Evolutionary conservation across 2,888 invertebrate genomes (phyloP).

Genomic region (Tanytarsus gracilentus): DNA sequence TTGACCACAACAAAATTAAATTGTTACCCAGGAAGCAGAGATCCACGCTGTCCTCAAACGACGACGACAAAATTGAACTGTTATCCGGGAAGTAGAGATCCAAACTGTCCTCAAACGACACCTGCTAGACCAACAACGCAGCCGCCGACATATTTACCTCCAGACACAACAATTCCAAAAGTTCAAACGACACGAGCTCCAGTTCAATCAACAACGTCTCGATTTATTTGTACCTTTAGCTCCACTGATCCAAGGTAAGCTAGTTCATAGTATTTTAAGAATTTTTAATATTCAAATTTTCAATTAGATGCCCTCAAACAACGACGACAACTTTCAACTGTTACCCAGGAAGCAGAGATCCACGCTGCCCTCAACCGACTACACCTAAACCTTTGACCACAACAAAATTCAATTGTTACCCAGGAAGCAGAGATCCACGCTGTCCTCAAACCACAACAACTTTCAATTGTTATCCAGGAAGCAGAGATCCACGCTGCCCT

Average conservation of each 20-base stretch:
- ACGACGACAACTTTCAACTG: constrained; percentile 34
- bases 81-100: constrained; percentile 41
- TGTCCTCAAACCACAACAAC: constrained; percentile 32
- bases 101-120: constrained; percentile 35
- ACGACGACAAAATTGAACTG: constrained; percentile 39
- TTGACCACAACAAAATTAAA: not conserved
- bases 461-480: too few species aligned
- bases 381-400: constrained; percentile 37
- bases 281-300: too few species aligned
- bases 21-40: not conserved
- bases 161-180: constrained; percentile 37
- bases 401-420: constrained; percentile 36
- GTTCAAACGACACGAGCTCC: too few species aligned
- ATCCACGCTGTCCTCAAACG: constrained; percentile 35
- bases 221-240: constrained; percentile 35
- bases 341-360: constrained; percentile 38
- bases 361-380: constrained; percentile 37
- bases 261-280: too few species aligned
- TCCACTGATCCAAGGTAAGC: constrained; percentile 33
- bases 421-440: constrained; percentile 38
- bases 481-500: constrained; percentile 40
- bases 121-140: constrained; percentile 33
- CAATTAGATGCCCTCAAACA: constrained; percentile 32
- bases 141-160: constrained; percentile 31
- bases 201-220: constrained; percentile 34